phyloP scores from a whole-genome alignment of 1,140 invertebrate genomes.

The Ladona fulva region DNA sequence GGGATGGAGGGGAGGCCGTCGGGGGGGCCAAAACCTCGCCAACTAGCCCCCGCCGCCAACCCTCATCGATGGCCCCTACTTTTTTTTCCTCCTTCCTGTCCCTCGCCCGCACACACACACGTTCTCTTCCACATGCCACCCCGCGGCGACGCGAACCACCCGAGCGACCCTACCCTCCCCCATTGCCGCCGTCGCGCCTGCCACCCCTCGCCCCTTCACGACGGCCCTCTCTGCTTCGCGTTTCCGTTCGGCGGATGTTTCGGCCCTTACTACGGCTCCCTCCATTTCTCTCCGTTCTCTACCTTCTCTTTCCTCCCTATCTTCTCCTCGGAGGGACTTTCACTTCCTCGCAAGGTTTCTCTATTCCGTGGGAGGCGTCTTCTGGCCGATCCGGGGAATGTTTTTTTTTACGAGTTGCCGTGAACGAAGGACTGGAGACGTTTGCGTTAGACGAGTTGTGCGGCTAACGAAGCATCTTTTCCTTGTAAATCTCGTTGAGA shows the following conservation, averaged over 20 bases:
- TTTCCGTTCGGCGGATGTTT: conserved; percentile 3
- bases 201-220: not conserved
- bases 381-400: too few species aligned
- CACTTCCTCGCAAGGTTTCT: too few species aligned
- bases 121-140: not conserved
- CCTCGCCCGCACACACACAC: not conserved
- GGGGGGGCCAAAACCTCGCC: not conserved
- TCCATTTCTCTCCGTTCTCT: not conserved
- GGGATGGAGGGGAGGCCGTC: not conserved
- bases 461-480: too few species aligned
- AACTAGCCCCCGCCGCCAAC: not conserved
- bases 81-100: not conserved
- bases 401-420: too few species aligned
- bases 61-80: not conserved
- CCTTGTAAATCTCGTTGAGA: too few species aligned
- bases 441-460: too few species aligned
- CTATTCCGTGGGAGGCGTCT: too few species aligned
- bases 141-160: conserved; percentile 2
- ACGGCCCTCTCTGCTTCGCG: not conserved
- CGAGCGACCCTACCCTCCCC: not conserved
- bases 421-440: too few species aligned
- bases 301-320: not conserved
- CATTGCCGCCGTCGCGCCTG: not conserved
- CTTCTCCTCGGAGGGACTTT: not conserved
- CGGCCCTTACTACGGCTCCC: too few species aligned